phyloP scores from a whole-genome alignment of 2,113 vertebrate genomes.

The Poeciliopsis turrubarensis region DNA sequence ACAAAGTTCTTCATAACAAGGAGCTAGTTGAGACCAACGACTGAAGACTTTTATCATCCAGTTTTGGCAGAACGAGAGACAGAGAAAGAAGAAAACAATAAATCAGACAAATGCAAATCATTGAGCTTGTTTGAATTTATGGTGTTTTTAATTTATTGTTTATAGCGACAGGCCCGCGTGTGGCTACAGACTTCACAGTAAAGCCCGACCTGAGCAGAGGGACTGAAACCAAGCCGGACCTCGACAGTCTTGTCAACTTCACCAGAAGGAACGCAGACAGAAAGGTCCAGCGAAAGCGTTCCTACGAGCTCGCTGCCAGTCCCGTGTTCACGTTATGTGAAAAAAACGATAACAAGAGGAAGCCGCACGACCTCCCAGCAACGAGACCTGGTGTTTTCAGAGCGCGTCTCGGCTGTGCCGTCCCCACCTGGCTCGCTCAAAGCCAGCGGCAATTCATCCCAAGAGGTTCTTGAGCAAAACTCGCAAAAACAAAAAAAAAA shows the following conservation, averaged over 20 bases:
- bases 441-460: not conserved
- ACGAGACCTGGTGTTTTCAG: conserved; percentile 16
- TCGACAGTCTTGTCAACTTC: not conserved
- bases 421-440: not conserved
- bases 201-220: conserved; percentile 10
- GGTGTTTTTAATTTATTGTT: no score
- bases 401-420: conserved; percentile 12
- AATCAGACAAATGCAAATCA: no score
- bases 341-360: conserved; percentile 12
- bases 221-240: not conserved
- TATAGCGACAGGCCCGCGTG: not conserved
- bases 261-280: not conserved
- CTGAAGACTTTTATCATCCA: no score
- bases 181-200: conserved; percentile 24
- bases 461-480: not conserved
- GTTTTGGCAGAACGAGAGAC: no score
- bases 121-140: no score
- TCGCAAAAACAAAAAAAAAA: not conserved
- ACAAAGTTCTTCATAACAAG: no score
- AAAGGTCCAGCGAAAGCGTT: no score
- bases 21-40: no score
- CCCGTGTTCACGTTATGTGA: conserved; percentile 2
- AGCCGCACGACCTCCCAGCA: not conserved
- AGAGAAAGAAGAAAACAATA: no score
- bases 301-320: conserved; percentile 6